These are phyloP conservation scores for Pseudochromis fuscus DNA, from an alignment of 2,797 vertebrate genomes.

Conservation along the genomic window DNA sequence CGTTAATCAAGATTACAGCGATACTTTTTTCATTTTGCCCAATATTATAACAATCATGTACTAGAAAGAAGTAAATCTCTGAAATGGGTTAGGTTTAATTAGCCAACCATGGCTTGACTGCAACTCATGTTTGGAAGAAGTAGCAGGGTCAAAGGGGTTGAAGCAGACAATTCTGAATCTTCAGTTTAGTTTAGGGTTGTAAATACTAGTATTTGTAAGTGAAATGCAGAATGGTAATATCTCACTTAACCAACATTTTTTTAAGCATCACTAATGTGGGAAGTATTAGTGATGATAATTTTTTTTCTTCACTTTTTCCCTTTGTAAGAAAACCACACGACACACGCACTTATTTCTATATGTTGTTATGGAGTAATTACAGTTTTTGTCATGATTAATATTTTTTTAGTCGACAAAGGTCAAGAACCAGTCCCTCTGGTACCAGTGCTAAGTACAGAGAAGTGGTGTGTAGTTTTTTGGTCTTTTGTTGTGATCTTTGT, in stretches of 20 bases:
- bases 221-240: no score
- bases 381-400: not conserved
- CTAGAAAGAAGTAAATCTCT: no score
- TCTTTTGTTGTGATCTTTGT: not conserved
- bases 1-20: not conserved
- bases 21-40: not conserved
- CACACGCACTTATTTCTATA: no score
- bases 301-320: no score
- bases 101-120: not conserved
- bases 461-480: not conserved
- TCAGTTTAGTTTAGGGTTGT: not conserved
- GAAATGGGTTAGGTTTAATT: not conserved
- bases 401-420: not conserved
- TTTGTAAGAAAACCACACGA: no score
- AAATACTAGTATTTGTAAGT: not conserved
- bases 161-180: no score
- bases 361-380: no score
- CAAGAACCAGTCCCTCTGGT: not conserved
- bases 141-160: no score
- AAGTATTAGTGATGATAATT: no score
- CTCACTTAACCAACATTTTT: no score
- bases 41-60: not conserved
- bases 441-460: not conserved
- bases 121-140: not conserved
- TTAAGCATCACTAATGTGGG: no score